Percentiles rank a stretch among this genome's conserved stretches.
Evolutionary conservation across 2,113 vertebrate species (phyloP).

Genomic region (Eolophus roseicapilla): DNA sequence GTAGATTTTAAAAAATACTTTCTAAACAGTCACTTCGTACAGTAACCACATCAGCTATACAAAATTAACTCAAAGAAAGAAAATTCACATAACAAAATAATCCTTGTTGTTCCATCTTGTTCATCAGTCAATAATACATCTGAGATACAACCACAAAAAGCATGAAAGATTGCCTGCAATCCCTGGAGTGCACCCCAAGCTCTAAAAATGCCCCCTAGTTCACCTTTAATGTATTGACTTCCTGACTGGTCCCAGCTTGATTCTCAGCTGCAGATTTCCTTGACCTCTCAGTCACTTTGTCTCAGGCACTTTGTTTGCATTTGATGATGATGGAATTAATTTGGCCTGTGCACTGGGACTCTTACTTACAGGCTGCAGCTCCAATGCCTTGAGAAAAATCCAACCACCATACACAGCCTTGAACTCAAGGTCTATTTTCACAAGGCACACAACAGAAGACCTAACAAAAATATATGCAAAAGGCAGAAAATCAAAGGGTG

Average conservation of each 20-base stretch:
- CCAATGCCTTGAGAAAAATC: slow-evolving; percentile 24
- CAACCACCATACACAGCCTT: background rate
- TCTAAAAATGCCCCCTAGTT: background rate
- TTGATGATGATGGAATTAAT: slow-evolving; percentile 55
- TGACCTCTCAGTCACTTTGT: slow-evolving; percentile 40
- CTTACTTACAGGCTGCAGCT: slow-evolving; percentile 1
- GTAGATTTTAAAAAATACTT: background rate
- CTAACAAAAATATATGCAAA: background rate
- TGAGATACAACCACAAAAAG: background rate
- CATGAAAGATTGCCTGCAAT: background rate
- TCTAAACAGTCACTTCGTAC: background rate
- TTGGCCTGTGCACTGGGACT: background rate
- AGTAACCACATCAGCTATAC: accelerated
- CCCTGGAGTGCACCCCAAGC: background rate
- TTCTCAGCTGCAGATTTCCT: slow-evolving; percentile 20
- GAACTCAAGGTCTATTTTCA: background rate
- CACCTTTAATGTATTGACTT: slow-evolving; percentile 5
- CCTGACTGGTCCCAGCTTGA: background rate
- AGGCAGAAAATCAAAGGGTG: background rate
- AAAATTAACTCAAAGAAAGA: background rate
- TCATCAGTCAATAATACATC: background rate
- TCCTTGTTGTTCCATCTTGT: background rate
- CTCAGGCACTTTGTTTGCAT: slow-evolving; percentile 47
- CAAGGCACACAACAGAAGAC: background rate
- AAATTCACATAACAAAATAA: background rate